phyloP scores from a whole-genome alignment of 2,797 vertebrate species.

The Sebastes melanostomus region DNA sequence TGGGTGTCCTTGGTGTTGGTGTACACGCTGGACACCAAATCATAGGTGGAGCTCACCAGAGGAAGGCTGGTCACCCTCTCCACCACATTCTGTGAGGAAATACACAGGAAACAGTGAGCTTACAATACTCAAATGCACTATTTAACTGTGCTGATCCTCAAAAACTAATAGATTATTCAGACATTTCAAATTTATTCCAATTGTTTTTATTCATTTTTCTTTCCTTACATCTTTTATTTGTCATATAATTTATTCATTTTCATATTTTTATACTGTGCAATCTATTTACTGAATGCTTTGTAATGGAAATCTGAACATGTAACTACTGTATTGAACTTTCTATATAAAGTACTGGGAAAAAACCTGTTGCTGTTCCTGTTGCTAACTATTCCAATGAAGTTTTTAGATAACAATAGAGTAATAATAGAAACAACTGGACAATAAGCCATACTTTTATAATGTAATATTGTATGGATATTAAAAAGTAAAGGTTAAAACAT shows the following conservation, averaged over 20 bases:
- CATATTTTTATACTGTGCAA: too few species aligned
- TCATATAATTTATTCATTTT: too few species aligned
- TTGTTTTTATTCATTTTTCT: too few species aligned
- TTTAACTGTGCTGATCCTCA: neutral
- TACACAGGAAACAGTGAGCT: rapidly evolving
- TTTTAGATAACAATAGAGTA: neutral
- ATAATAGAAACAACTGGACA: neutral
- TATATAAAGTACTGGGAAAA: too few species aligned
- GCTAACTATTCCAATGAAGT: neutral
- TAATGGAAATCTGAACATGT: too few species aligned
- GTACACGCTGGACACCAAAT: constrained; percentile 85
- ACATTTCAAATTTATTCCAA: too few species aligned
- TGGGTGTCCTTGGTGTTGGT: constrained; percentile 87
- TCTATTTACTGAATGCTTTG: too few species aligned
- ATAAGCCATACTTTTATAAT: neutral
- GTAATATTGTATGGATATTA: neutral
- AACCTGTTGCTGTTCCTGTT: too few species aligned
- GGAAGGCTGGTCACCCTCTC: constrained; percentile 87
- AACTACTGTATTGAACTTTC: too few species aligned
- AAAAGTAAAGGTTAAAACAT: neutral
- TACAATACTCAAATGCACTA: neutral
- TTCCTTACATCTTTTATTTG: too few species aligned
- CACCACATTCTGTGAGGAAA: constrained; percentile 84
- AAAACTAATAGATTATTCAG: too few species aligned
- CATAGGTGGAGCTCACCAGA: constrained; percentile 90